Evolutionary conservation across 1,140 invertebrate genomes (phyloP), one percentile per base, ranked within the genome.

Genomic region (Lordiphosa clarofinis): DNA sequence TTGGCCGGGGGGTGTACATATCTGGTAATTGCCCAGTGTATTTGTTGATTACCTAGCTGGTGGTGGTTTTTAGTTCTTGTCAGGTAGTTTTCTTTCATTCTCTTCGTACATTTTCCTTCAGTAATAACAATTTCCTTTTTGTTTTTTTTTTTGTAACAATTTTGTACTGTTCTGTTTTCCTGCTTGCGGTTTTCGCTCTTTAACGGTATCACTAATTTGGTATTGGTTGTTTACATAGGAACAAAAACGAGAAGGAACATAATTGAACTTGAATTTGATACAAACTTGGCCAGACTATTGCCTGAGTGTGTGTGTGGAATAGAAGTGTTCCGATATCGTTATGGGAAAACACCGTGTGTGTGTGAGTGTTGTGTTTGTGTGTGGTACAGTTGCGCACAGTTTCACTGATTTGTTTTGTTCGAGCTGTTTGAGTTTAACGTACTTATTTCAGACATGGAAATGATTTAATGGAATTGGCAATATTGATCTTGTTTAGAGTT

Each of bases 371-470:
- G 21, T 21, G 11, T 35, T 19, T 63, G 15, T 35, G 38, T 37
- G 13, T 37, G 33, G 35, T 42, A 42, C 33, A 10, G 15, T 46
- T 39, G n/a, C 28, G 53, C 50, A 48, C 60, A 59, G 43, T 50
- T 57, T 57, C 44, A 40, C 40, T 40, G 9, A 39, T 57, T 73
- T 49, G 37, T 21, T 55, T 44, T 28, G 66, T 47, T 62, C 72
- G 78, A 84, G 78, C 78, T 61, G 58, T 78, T 84, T 84, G 79
- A 73, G 56, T 84, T 82, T 84, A 84, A 86, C 79, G 78, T 84
- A 84, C 78, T 78, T 65, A 70, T 70, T 84, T 56, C 73, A 84
- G 78, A 59, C 56, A 42, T 58, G 67, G 58, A 63, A 44, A 66
- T 78, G 59, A 36, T 38, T 52, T 7, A 35, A 31, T 49, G 31